Base-by-base conservation (phyloP, 2,113 vertebrate species). In the Sylvietta virens region DNA sequence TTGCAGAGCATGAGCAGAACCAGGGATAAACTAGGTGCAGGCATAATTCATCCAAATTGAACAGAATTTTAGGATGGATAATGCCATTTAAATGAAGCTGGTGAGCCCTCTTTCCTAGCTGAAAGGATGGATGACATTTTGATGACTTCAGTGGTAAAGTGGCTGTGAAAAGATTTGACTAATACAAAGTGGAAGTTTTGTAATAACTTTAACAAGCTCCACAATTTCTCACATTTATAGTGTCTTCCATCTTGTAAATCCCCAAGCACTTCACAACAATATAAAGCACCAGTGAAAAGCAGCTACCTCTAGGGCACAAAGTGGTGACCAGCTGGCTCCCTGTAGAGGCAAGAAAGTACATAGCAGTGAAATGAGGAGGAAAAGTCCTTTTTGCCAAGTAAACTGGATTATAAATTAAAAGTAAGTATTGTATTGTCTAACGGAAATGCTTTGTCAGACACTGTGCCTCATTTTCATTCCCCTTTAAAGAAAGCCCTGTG, bases 181-280 rank as follows among this genome's bases (percentile, higher is more conserved):
- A 95, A 94, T 92, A 92, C 86, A 76, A 97, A 94, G 90, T 93
- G 86, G 86, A 96, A 92, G 77, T 96, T 97, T 94, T 7, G 11
- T 93, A 97, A 96, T 90, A 96, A 92, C 83, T 88, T 96, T 94
- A 96, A 95, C 17, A 27, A 96, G 82, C 80, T 74, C 69, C 86
- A 94, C 76, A 95, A 93, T 95, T 96, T 93, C 82, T 96, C 95
- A 94, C 90, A 94, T 95, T 93, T 93, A 86, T 94, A 72, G 90
- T 86, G 90, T 92, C 93, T 96, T 95, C 93, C 86, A 96, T 96
- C 93, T 93, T 96, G 90, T 92, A 97, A 96, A 96, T 93, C 88
- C 92, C 95, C 81, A 88, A 93, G 72, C 86, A 72, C 80, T 95
- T 94, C 90, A 84, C 84, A 95, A 95, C 93, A 96, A 96, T 94